Evolutionary conservation across 2,113 vertebrate species (phyloP).

Genomic region (Saccopteryx leptura): DNA sequence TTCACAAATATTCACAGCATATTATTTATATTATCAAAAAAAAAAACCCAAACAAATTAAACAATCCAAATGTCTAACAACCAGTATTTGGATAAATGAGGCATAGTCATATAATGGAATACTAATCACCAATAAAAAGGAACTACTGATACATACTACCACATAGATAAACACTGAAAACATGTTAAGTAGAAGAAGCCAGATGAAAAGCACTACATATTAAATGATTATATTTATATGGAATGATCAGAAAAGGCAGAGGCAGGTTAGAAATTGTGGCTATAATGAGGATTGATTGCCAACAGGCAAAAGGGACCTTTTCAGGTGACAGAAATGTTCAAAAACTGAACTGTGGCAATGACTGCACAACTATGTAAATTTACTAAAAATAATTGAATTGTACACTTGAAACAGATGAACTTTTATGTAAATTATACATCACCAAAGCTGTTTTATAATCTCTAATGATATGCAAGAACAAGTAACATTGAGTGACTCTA

Average conservation of each 20-base stretch:
- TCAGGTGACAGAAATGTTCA: not conserved
- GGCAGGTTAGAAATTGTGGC: not conserved
- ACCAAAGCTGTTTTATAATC: conserved; percentile 16
- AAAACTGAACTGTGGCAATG: not conserved
- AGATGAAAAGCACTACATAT: not conserved
- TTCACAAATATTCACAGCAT: not conserved
- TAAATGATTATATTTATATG: not conserved
- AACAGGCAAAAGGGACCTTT: not conserved
- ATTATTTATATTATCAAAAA: not conserved
- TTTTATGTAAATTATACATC: not conserved
- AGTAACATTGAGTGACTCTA: not conserved
- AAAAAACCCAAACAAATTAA: not conserved
- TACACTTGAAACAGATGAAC: not conserved
- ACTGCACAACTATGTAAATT: not conserved
- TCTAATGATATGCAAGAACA: not conserved
- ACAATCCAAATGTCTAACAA: not conserved
- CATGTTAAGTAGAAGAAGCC: not conserved
- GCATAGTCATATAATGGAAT: not conserved
- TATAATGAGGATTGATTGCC: not conserved
- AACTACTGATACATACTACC: not conserved
- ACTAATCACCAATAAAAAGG: not conserved
- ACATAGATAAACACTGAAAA: not conserved
- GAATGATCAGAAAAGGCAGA: not conserved
- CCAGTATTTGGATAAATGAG: not conserved
- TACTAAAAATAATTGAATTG: not conserved